Percentiles rank a stretch among this genome's conserved stretches.
Evolutionary conservation across 2,888 invertebrate genomes (phyloP).

Genomic region (Agonopterix arenella): DNA sequence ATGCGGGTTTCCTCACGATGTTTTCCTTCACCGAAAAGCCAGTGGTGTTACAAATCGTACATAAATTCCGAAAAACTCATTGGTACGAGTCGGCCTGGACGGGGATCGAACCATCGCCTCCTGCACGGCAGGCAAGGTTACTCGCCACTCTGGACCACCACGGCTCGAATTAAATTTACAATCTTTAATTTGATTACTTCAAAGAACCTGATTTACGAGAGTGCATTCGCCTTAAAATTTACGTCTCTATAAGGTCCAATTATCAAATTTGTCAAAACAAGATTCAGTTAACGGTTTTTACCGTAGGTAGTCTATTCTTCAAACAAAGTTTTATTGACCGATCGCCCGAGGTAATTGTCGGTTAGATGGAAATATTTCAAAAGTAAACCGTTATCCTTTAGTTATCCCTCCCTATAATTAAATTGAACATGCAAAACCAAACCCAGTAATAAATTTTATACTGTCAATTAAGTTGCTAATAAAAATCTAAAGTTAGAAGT

Average conservation of each 20-base stretch:
- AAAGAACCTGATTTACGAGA: not conserved
- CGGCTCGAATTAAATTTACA: not conserved
- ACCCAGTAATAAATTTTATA: conserved; percentile 10
- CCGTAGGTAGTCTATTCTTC: not conserved
- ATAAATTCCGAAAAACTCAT: no score
- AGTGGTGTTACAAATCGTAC: no score
- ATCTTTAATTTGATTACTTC: not conserved
- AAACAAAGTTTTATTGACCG: conserved; percentile 2
- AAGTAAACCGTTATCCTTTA: not conserved
- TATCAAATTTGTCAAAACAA: conserved; percentile 17
- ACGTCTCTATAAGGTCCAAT: not conserved
- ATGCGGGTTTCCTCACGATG: no score
- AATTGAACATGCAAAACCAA: conserved; percentile 1
- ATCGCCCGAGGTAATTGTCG: conserved; percentile 4
- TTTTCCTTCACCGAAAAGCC: no score
- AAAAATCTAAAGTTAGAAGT: not conserved
- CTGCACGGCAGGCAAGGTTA: no score
- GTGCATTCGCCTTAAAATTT: not conserved
- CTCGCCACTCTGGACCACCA: no score
- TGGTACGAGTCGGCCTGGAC: no score
- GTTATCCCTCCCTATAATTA: conserved; percentile 1
- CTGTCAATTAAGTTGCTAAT: conserved; percentile 5
- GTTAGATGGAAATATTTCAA: conserved; percentile 2
- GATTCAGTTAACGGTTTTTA: conserved; percentile 7
- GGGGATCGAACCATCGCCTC: no score